Evolutionary conservation across 2,113 vertebrate genomes (phyloP), one percentile per base, ranked within the genome.

Genomic region (Nyctibius bracteatus): DNA sequence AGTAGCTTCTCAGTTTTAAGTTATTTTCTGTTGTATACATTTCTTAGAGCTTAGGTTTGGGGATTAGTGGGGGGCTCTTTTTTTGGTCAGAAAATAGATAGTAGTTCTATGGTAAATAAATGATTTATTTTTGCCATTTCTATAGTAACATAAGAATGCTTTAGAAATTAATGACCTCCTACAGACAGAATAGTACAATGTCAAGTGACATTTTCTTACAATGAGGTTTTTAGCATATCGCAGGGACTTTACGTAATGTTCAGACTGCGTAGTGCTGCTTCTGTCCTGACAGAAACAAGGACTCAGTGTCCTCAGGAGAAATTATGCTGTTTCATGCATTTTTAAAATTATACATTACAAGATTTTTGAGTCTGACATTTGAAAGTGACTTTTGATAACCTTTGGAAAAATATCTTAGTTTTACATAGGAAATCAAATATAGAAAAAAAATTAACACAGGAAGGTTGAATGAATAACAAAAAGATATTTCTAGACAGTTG

Each of bases 131-230:
- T 90, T 93, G 74, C 20, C 37, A 90, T 97, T 98, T 83, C 97
- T 92, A 9, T 94, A 91, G 98, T 93, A 97, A 97, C 72, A 23
- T 88, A 74, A 95, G 85, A 97, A 93, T 95, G 75, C 93, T 94
- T 94, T 72, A 90, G 81, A 93, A 94, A 95, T 86, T 22, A 96
- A 97, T 92, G 82, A 73, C 95, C 97, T 97, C 96, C 86, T 97
- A 88, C 97, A 96, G 83, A 72, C 85, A 94, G 81, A 96, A 95
- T n/a, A 65, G 59, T 78, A 95, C 71, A 96, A 96, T 95, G 89
- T 97, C 90, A 92, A 94, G 82, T 98, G 97, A 97, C 96, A 97
- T 98, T 97, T 98, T 93, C 93, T 96, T 94, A 98, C 97, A 98
- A 93, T 96, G 95, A 97, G 77, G 90, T 96, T 97, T 96, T 97